A percentile compares a stretch with the other conserved stretches of the same genome.
Evolutionary conservation across 2,888 invertebrate genomes (phyloP).

Genomic region (Hirtodrosophila confusa): DNA sequence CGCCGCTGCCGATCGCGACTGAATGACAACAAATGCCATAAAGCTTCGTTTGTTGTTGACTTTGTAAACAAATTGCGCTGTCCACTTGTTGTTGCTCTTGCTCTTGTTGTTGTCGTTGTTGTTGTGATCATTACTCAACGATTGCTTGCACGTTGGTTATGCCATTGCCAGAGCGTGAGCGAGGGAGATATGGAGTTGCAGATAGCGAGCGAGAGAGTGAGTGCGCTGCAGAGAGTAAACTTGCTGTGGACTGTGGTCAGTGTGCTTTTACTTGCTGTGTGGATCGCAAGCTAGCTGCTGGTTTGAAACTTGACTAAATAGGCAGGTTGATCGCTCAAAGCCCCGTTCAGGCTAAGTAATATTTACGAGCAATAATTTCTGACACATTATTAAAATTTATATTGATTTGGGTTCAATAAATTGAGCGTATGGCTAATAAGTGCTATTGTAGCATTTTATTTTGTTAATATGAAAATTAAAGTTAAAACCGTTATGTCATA

Average conservation of each 20-base stretch:
- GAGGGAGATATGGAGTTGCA: background rate
- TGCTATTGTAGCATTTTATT: background rate
- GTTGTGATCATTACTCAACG: constrained; percentile 7
- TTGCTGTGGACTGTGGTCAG: constrained; percentile 52
- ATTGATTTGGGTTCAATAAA: too few species aligned
- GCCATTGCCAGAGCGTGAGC: constrained; percentile 12
- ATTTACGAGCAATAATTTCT: background rate
- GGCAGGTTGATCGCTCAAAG: background rate
- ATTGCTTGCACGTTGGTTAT: constrained; percentile 5
- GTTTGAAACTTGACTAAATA: constrained; percentile 38
- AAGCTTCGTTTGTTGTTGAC: constrained; percentile 43
- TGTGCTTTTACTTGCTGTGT: constrained; percentile 42
- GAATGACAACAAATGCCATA: constrained; percentile 45
- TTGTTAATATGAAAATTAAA: background rate
- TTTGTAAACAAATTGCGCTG: constrained; percentile 63
- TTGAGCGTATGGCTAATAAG: too few species aligned
- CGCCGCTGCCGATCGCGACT: constrained; percentile 61
- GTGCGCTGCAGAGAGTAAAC: constrained; percentile 6
- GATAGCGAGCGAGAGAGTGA: background rate
- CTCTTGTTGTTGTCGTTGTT: background rate
- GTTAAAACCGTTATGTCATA: too few species aligned
- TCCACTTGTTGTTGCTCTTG: constrained; percentile 1
- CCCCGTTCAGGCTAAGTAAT: background rate
- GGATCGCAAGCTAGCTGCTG: constrained; percentile 55
- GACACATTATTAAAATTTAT: too few species aligned